Evolutionary conservation across 2,113 vertebrate species (phyloP).

Genomic region (Scalopus aquaticus): DNA sequence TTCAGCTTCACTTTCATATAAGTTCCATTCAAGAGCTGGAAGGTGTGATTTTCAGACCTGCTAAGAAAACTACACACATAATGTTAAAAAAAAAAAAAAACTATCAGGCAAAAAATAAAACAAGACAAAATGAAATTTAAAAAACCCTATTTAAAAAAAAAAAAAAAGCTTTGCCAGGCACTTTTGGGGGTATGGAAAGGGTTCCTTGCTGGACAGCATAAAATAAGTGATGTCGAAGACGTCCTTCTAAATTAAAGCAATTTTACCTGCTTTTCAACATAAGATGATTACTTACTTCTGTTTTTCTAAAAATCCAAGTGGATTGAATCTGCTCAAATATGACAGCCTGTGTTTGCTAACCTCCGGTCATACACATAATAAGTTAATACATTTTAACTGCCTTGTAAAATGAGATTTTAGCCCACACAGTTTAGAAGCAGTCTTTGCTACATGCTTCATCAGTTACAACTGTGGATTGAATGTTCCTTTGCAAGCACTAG

Average conservation of each 20-base stretch:
- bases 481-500: conserved; percentile 80
- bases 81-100: background rate
- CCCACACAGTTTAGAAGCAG: conserved; percentile 74
- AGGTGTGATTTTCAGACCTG: conserved; percentile 46
- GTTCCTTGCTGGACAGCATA: background rate
- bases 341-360: conserved; percentile 35
- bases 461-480: conserved; percentile 75
- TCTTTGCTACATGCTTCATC: conserved; percentile 77
- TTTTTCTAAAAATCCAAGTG: conserved; percentile 14
- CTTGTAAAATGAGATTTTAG: conserved; percentile 72
- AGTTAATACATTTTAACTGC: conserved; percentile 70
- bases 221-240: background rate
- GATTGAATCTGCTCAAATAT: conserved; percentile 11
- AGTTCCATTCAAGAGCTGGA: background rate
- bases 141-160: background rate
- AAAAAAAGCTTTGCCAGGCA: background rate
- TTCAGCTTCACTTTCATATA: conserved; percentile 18
- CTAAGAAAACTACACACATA: conserved; percentile 12
- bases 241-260: conserved; percentile 4
- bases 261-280: background rate
- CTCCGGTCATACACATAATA: conserved; percentile 15
- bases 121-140: too few species aligned
- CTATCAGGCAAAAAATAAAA: too few species aligned
- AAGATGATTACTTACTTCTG: background rate
- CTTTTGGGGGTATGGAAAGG: too few species aligned